Evolutionary conservation across 2,113 vertebrate species (phyloP), one percentile per base, ranked within the genome.

Genomic region (Ahaetulla prasina): DNA sequence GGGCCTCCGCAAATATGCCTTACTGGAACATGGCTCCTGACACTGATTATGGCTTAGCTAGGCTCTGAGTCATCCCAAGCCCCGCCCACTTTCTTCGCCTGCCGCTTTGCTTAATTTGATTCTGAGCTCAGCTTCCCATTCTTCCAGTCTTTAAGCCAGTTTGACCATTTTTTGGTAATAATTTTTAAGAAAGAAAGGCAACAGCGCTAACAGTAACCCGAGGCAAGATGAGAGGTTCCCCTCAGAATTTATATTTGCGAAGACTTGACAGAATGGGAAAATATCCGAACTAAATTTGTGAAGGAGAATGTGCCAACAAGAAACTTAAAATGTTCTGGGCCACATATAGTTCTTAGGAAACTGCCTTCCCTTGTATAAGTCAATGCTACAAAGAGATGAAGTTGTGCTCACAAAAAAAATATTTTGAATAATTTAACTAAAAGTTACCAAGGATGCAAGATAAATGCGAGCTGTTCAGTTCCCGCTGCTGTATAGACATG

Each of bases 31-130:
- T n/a, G 53, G 35, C 11, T 89, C 68, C 52, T 92, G 87, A 60
- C 68, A 89, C 91, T 89, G 91, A 87, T 92, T 92, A 92, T 43
- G 57, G 91, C 85, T 87, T 68, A 43, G 91, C 85, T 92, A 52
- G 85, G 55, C 85, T 60, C 45, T 87, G 91, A 92, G 87, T 92
- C 91, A 92, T 89, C 39, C 14, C 27, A 54, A 25, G 18, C 20
- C 63, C 43, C 12, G 2, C 91, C 52, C 14, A 43, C 85, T 74
- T 47, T 43, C 57, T 9, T 35, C 14, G 85, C 85, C 50, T 54
- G 91, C n/a, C 14, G 7, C 35, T 54, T 63, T 92, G 25, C 30
- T 80, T 84, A n/a, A 85, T 80, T 57, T 54, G 27, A 57, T 43
- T 85, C 39, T n/a, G 39, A 89, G 52, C 39, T 92, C 39, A 47